These are phyloP conservation scores for Parthenolecanium corni DNA, from an alignment of 2,888 invertebrate species.

Conservation along the genomic window DNA sequence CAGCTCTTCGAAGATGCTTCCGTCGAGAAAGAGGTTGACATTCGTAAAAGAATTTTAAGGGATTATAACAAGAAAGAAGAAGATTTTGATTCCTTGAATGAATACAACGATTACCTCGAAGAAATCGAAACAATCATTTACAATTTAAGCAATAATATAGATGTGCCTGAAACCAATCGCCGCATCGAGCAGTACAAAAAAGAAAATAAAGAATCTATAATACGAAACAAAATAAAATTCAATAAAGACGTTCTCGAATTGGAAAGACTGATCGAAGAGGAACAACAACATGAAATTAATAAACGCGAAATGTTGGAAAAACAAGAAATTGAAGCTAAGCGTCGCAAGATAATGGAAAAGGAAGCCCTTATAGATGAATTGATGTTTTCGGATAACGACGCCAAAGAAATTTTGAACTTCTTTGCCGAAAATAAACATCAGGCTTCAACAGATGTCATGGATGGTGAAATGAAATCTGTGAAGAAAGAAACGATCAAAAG, in stretches of 20 bases:
- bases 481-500: constrained; percentile 24
- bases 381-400: constrained; percentile 84
- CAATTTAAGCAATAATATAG: constrained; percentile 80
- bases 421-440: constrained; percentile 47
- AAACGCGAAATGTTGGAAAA: constrained; percentile 58
- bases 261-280: constrained; percentile 70
- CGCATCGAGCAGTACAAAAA: constrained; percentile 81
- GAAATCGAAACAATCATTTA: constrained; percentile 84
- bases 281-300: constrained; percentile 63
- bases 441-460: constrained; percentile 52
- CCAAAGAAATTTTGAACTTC: constrained; percentile 71
- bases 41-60: constrained; percentile 71
- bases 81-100: constrained; percentile 69
- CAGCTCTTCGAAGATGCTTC: constrained; percentile 92
- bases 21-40: constrained; percentile 96
- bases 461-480: constrained; percentile 29
- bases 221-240: constrained; percentile 57
- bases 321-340: constrained; percentile 58
- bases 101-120: constrained; percentile 94
- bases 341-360: constrained; percentile 71
- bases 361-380: constrained; percentile 90
- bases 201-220: constrained; percentile 74
- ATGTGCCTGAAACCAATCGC: constrained; percentile 76
- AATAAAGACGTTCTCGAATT: constrained; percentile 56
- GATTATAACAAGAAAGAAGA: constrained; percentile 93